A percentile compares a stretch with the other conserved stretches of the same genome.
Evolutionary conservation across 92 coral and sea anemone genomes (phyloP).

Genomic region (Porites divaricata): DNA sequence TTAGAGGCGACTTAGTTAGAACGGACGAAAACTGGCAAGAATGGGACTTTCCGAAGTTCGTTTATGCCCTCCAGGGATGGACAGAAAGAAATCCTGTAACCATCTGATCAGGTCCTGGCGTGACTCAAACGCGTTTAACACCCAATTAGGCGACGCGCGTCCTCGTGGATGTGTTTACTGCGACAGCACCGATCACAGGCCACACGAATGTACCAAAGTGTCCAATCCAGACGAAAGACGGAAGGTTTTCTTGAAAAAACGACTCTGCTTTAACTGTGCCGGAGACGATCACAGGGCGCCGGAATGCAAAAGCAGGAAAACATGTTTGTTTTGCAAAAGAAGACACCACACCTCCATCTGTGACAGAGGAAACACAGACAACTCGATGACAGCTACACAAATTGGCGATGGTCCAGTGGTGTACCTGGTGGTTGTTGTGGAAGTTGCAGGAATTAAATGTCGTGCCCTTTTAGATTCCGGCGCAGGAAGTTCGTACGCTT

Average conservation of each 20-base stretch:
- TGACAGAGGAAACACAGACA: constrained; percentile 26
- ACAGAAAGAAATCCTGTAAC: constrained; percentile 51
- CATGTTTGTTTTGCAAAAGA: constrained; percentile 21
- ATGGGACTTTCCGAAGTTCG: constrained; percentile 45
- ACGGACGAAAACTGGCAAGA: constrained; percentile 47
- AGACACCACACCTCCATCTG: constrained; percentile 35
- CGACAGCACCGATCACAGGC: constrained; percentile 16
- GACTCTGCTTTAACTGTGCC: constrained; percentile 28
- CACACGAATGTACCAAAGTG: constrained; percentile 26
- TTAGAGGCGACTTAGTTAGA: constrained; percentile 44
- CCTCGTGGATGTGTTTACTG: constrained; percentile 29
- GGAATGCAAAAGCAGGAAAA: constrained; percentile 12
- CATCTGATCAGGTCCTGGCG: background rate
- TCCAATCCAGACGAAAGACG: constrained; percentile 20
- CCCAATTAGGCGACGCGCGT: constrained; percentile 16
- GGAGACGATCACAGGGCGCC: constrained; percentile 25
- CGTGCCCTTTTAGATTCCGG: constrained; percentile 31
- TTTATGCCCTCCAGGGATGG: constrained; percentile 42
- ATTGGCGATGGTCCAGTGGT: constrained; percentile 24
- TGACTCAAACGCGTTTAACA: background rate
- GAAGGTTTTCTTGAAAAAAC: constrained; percentile 16
- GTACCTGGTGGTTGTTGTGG: constrained; percentile 49
- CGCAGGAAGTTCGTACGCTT: constrained; percentile 42
- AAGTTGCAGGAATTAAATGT: constrained; percentile 53
- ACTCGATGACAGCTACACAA: constrained; percentile 24